Evolutionary conservation across 2,888 invertebrate species (phyloP).

Genomic region (Stegana nigrithorax): DNA sequence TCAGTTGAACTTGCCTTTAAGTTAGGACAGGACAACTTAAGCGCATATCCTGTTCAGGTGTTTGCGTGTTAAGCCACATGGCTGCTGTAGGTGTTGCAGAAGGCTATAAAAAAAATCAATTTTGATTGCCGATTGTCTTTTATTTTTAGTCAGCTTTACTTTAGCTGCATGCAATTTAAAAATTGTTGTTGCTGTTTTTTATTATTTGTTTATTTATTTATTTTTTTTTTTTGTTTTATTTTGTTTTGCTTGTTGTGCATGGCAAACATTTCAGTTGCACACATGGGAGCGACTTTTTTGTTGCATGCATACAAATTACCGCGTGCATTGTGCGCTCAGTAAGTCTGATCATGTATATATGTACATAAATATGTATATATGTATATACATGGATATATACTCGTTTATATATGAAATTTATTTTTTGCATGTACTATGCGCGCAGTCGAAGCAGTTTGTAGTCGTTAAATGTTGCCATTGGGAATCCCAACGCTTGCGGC

Average conservation of each 20-base stretch:
- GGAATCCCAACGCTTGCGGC: constrained; percentile 7
- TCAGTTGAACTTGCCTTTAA: too few relatives aligned
- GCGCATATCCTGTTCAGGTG: too few relatives aligned
- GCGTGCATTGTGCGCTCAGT: constrained; percentile 40
- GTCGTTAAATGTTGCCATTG: background rate
- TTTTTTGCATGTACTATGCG: background rate
- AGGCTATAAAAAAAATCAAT: too few relatives aligned
- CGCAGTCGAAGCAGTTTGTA: background rate
- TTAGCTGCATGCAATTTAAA: background rate
- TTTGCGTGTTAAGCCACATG: too few relatives aligned
- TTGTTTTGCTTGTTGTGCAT: background rate
- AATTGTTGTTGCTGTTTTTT: too few relatives aligned
- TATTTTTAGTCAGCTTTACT: background rate
- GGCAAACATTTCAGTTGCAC: too few relatives aligned
- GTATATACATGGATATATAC: background rate
- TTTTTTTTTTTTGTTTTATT: background rate
- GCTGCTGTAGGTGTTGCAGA: too few relatives aligned
- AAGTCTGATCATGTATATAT: background rate
- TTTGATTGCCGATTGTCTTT: too few relatives aligned
- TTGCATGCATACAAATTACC: constrained; percentile 52
- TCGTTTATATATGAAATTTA: background rate
- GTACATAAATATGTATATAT: background rate
- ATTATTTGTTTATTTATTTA: background rate
- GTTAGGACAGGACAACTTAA: too few relatives aligned
- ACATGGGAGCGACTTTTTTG: too few relatives aligned